Evolutionary conservation across 2,113 vertebrate genomes (phyloP), one percentile per base, ranked within the genome.

Genomic region (Clarias magur): DNA sequence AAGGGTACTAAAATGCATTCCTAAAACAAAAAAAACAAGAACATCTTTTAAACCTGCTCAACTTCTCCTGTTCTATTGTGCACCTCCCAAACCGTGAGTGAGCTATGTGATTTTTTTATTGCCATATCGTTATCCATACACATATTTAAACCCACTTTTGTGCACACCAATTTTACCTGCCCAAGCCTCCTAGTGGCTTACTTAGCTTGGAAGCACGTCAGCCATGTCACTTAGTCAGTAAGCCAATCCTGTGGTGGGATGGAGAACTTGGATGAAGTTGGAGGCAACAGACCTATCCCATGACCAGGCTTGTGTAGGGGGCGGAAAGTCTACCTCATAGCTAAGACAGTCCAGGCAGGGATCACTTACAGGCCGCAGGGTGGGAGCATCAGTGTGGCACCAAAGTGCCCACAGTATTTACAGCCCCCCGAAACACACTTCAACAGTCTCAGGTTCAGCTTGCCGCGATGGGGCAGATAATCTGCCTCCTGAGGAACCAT

Each of bases 381-480:
- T 88, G 73, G 88, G 88, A 90, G 86, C 90, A 89, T 86, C 76
- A 88, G 68, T 70, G 84, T 86, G 86, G 84, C 90, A 86, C 89
- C 63, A 82, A 87, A 87, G 80, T 88, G 87, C 87, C 87, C 89
- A 87, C 78, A 87, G 87, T 90, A 87, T 88, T 88, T 90, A 87
- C 87, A 90, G 89, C 84, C 86, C 88, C 82, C 90, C 76, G 23
- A 88, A 82, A 89, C 88, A 88, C 83, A 88, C 88, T 88, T 89
- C 88, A 90, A 88, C 88, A 90, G 88, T 90, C 90, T 90, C 90
- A 91, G 86, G 88, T 91, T 91, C 63, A 82, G 86, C 65, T 72
- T 89, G 76, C 88, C 75, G 82, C 67, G 88, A 91, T 89, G 82
- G 76, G 70, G 84, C 84, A 89, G 90, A 91, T 91, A 91, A 91